Conservation (phyloP, 2,888 invertebrate genomes). For the Tetropium fuscum region DNA sequence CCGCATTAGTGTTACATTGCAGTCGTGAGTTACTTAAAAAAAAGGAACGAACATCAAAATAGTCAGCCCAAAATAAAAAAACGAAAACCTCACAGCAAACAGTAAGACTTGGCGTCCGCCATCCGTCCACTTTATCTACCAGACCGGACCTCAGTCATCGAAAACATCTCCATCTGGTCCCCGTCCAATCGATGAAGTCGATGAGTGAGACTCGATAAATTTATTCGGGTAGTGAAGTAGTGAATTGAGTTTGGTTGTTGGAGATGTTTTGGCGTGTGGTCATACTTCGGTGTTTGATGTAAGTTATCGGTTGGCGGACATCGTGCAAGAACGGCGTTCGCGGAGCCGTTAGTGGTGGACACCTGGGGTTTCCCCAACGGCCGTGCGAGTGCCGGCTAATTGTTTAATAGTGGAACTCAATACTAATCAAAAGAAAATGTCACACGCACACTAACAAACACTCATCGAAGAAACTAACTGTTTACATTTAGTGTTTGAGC, state of each 20-base stretch:
- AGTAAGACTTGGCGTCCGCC: slow-evolving; percentile 57
- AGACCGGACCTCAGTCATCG: slow-evolving; percentile 16
- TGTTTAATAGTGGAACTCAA: slow-evolving; percentile 62
- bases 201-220: no score
- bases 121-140: slow-evolving; percentile 39
- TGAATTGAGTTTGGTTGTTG: no score
- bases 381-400: slow-evolving; percentile 53
- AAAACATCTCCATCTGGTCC: slow-evolving; percentile 15
- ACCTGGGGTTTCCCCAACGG: slow-evolving; percentile 54
- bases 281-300: slow-evolving; percentile 13
- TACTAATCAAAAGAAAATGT: slow-evolving; percentile 62
- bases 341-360: slow-evolving; percentile 49
- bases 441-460: slow-evolving; percentile 66
- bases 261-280: slow-evolving; percentile 15
- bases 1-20: slow-evolving; percentile 67
- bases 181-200: no score
- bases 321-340: slow-evolving; percentile 57
- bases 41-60: slow-evolving; percentile 65
- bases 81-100: slow-evolving; percentile 67
- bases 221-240: no score
- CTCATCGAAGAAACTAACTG: slow-evolving; percentile 66
- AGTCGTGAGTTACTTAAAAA: slow-evolving; percentile 64
- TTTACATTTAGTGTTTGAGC: slow-evolving; percentile 63
- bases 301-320: slow-evolving; percentile 51
- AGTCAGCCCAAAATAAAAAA: slow-evolving; percentile 65